phyloP scores from a whole-genome alignment of 1,140 invertebrate genomes.

The Liolophura sinensis region DNA sequence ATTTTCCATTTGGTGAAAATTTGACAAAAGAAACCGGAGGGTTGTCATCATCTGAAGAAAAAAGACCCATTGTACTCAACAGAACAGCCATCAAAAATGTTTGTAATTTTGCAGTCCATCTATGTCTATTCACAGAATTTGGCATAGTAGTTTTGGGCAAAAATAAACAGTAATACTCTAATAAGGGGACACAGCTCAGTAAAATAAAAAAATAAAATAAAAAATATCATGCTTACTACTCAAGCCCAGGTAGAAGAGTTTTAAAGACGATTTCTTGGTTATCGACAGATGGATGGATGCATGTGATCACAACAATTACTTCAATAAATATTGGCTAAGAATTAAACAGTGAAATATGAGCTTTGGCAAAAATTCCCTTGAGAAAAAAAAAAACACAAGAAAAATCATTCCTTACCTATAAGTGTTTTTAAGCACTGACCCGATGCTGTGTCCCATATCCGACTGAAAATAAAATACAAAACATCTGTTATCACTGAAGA shows the following conservation, averaged over 20 bases:
- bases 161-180: too few relatives aligned
- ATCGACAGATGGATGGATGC: too few relatives aligned
- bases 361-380: not conserved
- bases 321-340: too few relatives aligned
- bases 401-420: constrained; percentile 44
- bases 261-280: too few relatives aligned
- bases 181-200: too few relatives aligned
- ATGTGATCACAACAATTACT: too few relatives aligned
- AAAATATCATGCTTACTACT: too few relatives aligned
- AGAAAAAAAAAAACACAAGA: constrained; percentile 17
- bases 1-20: constrained; percentile 99
- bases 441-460: constrained; percentile 99
- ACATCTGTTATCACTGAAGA: constrained; percentile 5
- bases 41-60: constrained; percentile 81
- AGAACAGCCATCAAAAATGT: not conserved
- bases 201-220: too few relatives aligned
- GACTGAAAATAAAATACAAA: constrained; percentile 67
- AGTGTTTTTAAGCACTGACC: constrained; percentile 98
- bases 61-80: not conserved
- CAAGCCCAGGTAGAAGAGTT: too few relatives aligned
- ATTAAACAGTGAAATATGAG: not conserved
- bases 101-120: too few relatives aligned
- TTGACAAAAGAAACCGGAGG: constrained; percentile 99
- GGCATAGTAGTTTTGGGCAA: too few relatives aligned
- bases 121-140: too few relatives aligned